These are phyloP conservation scores for Cottoperca gobio DNA, from an alignment of 2,797 vertebrate species.

Conservation along the genomic window DNA sequence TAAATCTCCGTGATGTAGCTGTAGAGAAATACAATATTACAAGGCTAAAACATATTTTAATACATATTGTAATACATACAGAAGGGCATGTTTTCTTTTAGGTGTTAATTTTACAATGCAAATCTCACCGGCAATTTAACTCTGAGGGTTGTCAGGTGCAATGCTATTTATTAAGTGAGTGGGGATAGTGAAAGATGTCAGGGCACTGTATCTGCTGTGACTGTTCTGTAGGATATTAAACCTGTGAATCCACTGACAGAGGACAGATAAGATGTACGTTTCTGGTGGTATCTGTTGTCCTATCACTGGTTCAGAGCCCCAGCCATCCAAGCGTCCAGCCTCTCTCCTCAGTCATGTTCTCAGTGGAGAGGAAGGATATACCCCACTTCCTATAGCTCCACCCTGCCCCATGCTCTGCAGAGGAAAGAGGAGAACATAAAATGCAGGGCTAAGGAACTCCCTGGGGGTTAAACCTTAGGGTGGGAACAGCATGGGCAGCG, in stretches of 20 bases:
- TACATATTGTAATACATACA: constrained; percentile 17
- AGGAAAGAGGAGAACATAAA: constrained; percentile 76
- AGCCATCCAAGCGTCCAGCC: constrained; percentile 24
- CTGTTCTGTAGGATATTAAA: constrained; percentile 26
- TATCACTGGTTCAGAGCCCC: constrained; percentile 24
- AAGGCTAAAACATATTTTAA: constrained; percentile 22
- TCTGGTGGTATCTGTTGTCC: constrained; percentile 32
- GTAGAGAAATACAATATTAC: background rate
- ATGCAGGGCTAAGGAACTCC: constrained; percentile 51
- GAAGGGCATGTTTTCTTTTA: constrained; percentile 17
- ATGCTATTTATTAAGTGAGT: constrained; percentile 22
- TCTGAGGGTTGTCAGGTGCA: constrained; percentile 8
- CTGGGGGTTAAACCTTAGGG: constrained; percentile 56
- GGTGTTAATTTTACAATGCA: constrained; percentile 27
- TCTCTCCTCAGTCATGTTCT: constrained; percentile 71
- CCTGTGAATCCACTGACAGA: constrained; percentile 1
- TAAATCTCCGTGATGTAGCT: constrained; percentile 14
- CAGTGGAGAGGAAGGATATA: constrained; percentile 82
- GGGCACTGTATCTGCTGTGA: constrained; percentile 37
- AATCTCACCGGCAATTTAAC: constrained; percentile 35
- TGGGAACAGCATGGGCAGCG: constrained; percentile 51
- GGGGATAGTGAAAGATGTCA: constrained; percentile 15
- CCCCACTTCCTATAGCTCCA: constrained; percentile 80
- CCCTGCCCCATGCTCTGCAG: constrained; percentile 65
- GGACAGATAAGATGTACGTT: constrained; percentile 17